phyloP scores from a whole-genome alignment of 2,113 vertebrate genomes.

The Hippoglossus stenolepis region DNA sequence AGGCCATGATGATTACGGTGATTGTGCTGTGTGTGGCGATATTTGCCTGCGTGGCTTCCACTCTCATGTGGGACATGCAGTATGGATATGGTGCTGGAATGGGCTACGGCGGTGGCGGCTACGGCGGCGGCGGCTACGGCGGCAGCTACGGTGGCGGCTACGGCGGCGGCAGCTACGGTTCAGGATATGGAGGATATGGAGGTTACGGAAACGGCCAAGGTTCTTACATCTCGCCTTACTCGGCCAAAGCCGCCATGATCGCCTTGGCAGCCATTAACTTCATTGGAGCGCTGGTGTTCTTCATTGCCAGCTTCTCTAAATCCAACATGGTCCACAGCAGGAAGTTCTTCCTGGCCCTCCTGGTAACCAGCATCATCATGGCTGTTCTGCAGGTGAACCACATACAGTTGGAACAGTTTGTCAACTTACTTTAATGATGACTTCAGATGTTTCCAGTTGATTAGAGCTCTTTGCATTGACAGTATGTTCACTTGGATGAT shows the following conservation, averaged over 20 bases:
- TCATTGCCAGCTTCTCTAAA: constrained; percentile 85
- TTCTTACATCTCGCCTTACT: constrained; percentile 83
- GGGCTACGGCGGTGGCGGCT: constrained; percentile 61
- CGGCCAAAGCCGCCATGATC: constrained; percentile 89
- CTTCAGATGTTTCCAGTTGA: not conserved
- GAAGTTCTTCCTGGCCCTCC: constrained; percentile 84
- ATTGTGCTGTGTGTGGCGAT: constrained; percentile 86
- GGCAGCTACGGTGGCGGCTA: not conserved
- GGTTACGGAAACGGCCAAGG: constrained; percentile 73
- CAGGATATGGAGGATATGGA: constrained; percentile 40
- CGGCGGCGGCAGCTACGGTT: constrained; percentile 18
- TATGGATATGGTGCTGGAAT: constrained; percentile 69
- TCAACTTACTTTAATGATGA: not conserved
- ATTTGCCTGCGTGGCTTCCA: constrained; percentile 92
- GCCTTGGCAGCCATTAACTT: constrained; percentile 89
- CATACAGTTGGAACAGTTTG: not conserved
- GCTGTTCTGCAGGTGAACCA: constrained; percentile 76
- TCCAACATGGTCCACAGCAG: constrained; percentile 77
- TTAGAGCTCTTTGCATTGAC: not conserved
- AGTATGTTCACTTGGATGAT: not conserved
- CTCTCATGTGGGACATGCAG: constrained; percentile 89
- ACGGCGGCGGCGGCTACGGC: constrained; percentile 35
- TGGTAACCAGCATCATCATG: constrained; percentile 80
- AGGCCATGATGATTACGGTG: constrained; percentile 78
- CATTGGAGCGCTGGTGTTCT: constrained; percentile 80